Percentiles rank a stretch among this genome's conserved stretches.
phyloP scores from a whole-genome alignment of 1,140 invertebrate genomes.

The Ceratosolen fusciceps region DNA sequence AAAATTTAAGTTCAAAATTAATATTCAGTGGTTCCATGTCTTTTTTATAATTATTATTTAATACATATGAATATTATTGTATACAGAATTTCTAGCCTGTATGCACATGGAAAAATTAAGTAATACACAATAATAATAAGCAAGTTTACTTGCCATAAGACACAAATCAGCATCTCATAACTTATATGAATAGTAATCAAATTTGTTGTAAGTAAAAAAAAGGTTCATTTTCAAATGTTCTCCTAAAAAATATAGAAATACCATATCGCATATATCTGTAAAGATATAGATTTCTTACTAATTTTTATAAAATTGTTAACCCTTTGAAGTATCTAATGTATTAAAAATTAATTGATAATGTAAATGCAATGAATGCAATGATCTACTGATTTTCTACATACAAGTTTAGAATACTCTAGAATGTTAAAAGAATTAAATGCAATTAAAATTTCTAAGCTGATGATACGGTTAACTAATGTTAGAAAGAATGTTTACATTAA shows the following conservation, averaged over 20 bases:
- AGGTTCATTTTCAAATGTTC: background rate
- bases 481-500: background rate
- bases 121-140: slow-evolving; percentile 53
- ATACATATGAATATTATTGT: slow-evolving; percentile 44
- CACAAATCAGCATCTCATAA: background rate
- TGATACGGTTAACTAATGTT: background rate
- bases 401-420: no score
- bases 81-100: slow-evolving; percentile 65
- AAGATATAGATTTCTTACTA: background rate
- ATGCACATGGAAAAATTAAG: slow-evolving; percentile 67
- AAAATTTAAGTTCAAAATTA: background rate
- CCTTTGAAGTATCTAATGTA: slow-evolving; percentile 20
- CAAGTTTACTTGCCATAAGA: slow-evolving; percentile 34
- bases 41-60: slow-evolving; percentile 20
- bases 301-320: slow-evolving; percentile 10
- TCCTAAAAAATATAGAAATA: slow-evolving; percentile 21
- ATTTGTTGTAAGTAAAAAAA: background rate
- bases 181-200: background rate
- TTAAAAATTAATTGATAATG: background rate
- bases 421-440: background rate
- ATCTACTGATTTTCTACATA: background rate
- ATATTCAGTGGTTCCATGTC: slow-evolving; percentile 52
- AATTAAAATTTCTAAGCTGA: background rate
- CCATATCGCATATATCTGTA: background rate
- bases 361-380: background rate